Evolutionary conservation across 2,113 vertebrate species (phyloP).

Genomic region (Prietella phreatophila): DNA sequence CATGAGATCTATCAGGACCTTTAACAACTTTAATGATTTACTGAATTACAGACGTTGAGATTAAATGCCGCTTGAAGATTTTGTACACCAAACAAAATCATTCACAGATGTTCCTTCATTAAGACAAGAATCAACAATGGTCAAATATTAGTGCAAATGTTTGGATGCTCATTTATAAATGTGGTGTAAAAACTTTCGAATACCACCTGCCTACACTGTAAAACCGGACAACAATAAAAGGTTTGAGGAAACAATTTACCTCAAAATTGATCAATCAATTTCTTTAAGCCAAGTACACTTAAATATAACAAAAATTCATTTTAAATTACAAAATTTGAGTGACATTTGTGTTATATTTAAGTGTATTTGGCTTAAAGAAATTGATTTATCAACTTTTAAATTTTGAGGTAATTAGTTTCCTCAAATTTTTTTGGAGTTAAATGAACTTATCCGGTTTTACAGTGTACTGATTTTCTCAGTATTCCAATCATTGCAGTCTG

Average conservation of each 20-base stretch:
- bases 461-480: background rate
- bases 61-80: background rate
- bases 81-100: background rate
- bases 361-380: too few species aligned
- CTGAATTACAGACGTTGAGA: background rate
- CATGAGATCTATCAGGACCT: background rate
- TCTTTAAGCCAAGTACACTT: too few species aligned
- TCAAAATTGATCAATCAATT: too few species aligned
- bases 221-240: too few species aligned
- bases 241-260: too few species aligned
- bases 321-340: too few species aligned
- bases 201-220: background rate
- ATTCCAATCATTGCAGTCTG: background rate
- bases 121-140: background rate
- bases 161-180: background rate
- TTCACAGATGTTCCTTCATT: background rate
- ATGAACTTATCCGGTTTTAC: too few species aligned
- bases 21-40: background rate
- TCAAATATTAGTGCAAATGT: background rate
- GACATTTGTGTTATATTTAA: too few species aligned
- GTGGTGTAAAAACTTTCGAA: background rate
- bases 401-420: too few species aligned
- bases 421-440: too few species aligned
- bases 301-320: too few species aligned
- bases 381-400: too few species aligned